Evolutionary conservation across 2,888 invertebrate species (phyloP).

Genomic region (Lissocephala sabroskyi): DNA sequence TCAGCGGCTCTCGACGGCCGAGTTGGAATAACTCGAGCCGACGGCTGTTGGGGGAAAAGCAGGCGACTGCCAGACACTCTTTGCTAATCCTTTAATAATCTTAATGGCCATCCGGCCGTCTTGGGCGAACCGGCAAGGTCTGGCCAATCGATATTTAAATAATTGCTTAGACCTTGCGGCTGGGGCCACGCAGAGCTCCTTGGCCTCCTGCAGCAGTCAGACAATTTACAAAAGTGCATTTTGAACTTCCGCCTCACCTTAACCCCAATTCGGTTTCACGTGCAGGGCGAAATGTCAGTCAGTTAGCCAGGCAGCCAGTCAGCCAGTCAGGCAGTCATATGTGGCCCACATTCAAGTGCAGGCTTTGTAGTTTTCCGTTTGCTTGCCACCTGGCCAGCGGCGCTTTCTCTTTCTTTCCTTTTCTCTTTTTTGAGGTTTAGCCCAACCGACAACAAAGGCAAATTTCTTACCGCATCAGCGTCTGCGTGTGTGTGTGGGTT

Average conservation of each 20-base stretch:
- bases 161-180: conserved; percentile 44
- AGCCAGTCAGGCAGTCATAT: conserved; percentile 15
- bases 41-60: too few species aligned
- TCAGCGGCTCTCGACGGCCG: too few species aligned
- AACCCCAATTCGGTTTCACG: conserved; percentile 2
- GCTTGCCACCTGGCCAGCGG: conserved; percentile 9
- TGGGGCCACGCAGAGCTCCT: conserved; percentile 7
- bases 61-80: too few species aligned
- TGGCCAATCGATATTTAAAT: conserved; percentile 56
- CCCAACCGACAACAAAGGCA: neutral
- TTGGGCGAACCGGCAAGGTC: too few species aligned
- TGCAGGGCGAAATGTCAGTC: too few species aligned
- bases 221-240: conserved; percentile 34
- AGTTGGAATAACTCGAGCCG: too few species aligned
- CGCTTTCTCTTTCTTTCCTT: too few species aligned
- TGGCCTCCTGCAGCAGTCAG: conserved; percentile 5
- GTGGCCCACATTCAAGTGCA: conserved; percentile 3
- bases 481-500: neutral
- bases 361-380: conserved; percentile 10
- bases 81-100: too few species aligned
- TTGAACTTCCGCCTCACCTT: conserved; percentile 13
- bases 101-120: too few species aligned
- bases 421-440: too few species aligned
- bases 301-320: neutral
- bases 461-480: neutral